These are phyloP conservation scores for Mormoops blainvillei DNA, from an alignment of 2,113 vertebrate genomes.

Conservation along the genomic window DNA sequence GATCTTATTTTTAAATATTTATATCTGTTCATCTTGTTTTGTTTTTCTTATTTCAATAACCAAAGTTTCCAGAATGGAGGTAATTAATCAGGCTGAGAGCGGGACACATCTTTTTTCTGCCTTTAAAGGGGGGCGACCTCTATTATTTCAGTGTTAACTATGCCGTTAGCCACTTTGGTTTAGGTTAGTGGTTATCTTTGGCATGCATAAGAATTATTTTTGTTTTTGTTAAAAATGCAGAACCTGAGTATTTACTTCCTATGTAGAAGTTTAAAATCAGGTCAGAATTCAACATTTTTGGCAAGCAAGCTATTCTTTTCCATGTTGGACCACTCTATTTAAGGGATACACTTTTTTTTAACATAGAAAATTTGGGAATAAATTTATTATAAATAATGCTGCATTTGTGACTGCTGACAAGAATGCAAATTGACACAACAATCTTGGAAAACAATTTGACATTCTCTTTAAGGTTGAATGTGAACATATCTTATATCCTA, in stretches of 20 bases:
- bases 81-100: not conserved
- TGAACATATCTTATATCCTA: not conserved
- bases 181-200: constrained; percentile 13
- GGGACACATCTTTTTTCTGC: not conserved
- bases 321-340: not conserved
- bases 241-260: not conserved
- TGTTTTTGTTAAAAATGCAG: not conserved
- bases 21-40: constrained; percentile 1
- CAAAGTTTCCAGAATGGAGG: not conserved
- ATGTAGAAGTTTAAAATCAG: not conserved
- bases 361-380: not conserved
- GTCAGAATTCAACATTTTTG: not conserved
- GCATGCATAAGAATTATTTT: not conserved
- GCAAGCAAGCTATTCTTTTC: not conserved
- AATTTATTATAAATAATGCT: not conserved
- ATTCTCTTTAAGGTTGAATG: not conserved
- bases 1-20: constrained; percentile 43
- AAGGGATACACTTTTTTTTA: not conserved
- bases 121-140: not conserved
- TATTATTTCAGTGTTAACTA: not conserved
- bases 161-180: not conserved
- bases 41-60: not conserved
- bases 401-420: not conserved
- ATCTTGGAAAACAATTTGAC: not conserved
- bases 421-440: not conserved